phyloP scores from a whole-genome alignment of 2,113 vertebrate species.

The Taxidea taxus region DNA sequence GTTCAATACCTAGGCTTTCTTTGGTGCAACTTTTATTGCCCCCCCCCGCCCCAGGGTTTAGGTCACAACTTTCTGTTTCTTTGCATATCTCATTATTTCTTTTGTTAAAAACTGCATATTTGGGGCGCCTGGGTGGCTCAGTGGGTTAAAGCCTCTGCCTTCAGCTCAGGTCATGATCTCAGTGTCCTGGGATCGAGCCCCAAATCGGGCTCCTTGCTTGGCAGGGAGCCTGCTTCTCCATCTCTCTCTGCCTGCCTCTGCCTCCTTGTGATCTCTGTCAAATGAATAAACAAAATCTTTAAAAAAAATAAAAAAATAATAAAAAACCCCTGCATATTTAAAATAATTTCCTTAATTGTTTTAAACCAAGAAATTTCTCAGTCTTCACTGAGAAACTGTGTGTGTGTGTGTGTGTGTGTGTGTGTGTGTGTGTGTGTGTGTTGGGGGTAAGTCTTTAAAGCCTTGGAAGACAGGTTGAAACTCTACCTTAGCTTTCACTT shows the following conservation, averaged over 20 bases:
- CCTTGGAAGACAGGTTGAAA: neutral
- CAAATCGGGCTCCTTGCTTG: too few species aligned
- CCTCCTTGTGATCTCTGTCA: too few species aligned
- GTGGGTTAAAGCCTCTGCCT: too few species aligned
- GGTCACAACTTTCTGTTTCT: neutral
- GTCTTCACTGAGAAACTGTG: neutral
- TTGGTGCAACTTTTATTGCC: neutral
- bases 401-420: neutral
- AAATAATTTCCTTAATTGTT: neutral
- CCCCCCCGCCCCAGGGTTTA: neutral
- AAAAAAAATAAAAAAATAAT: too few species aligned
- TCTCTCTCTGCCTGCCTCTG: too few species aligned
- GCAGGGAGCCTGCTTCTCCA: too few species aligned
- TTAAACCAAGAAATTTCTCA: neutral
- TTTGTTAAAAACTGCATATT: neutral
- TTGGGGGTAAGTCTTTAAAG: neutral
- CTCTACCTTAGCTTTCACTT: neutral
- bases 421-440: neutral
- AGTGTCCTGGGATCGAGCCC: too few species aligned
- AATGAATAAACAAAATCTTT: too few species aligned
- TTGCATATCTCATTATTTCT: neutral
- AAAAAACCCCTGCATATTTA: neutral
- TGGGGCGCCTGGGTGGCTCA: too few species aligned
- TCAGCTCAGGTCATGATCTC: too few species aligned
- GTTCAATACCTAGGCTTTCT: neutral